A percentile compares a stretch with the other conserved stretches of the same genome.
Evolutionary conservation across 2,888 invertebrate genomes (phyloP).

Genomic region (Ornithoptera priamus): DNA sequence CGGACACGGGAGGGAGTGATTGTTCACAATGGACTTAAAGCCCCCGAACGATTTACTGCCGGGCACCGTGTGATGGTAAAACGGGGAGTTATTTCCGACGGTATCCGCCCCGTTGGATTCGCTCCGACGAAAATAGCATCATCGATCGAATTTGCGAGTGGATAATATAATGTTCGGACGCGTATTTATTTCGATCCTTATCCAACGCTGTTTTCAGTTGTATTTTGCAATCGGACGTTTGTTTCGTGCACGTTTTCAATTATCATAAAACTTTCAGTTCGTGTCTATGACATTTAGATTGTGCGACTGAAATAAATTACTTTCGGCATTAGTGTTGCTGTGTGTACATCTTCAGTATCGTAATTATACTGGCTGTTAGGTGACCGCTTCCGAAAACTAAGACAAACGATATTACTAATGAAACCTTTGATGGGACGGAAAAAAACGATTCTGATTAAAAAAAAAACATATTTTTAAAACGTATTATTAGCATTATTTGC

Average conservation of each 20-base stretch:
- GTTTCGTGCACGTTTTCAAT: constrained; percentile 3
- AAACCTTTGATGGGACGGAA: no score
- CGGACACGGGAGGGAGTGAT: constrained; percentile 44
- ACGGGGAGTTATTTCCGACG: constrained; percentile 71
- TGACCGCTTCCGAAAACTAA: no score
- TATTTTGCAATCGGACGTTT: constrained; percentile 37
- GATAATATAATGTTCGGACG: constrained; percentile 47
- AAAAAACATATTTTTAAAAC: no score
- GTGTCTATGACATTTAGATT: no score
- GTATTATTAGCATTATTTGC: no score
- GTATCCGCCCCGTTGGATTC: constrained; percentile 72
- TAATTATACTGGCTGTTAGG: no score
- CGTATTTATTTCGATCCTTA: constrained; percentile 56
- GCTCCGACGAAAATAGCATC: constrained; percentile 73
- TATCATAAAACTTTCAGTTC: constrained; percentile 1
- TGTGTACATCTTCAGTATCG: no score
- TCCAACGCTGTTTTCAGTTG: constrained; percentile 53
- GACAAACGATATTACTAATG: no score
- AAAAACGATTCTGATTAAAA: no score
- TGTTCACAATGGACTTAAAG: constrained; percentile 64
- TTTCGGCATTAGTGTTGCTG: no score
- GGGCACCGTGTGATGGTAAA: constrained; percentile 57
- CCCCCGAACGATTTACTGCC: constrained; percentile 68
- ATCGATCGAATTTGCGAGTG: constrained; percentile 69
- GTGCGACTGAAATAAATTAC: no score